Conservation (phyloP, 2,113 vertebrate species). For the Chloropsis hardwickii region DNA sequence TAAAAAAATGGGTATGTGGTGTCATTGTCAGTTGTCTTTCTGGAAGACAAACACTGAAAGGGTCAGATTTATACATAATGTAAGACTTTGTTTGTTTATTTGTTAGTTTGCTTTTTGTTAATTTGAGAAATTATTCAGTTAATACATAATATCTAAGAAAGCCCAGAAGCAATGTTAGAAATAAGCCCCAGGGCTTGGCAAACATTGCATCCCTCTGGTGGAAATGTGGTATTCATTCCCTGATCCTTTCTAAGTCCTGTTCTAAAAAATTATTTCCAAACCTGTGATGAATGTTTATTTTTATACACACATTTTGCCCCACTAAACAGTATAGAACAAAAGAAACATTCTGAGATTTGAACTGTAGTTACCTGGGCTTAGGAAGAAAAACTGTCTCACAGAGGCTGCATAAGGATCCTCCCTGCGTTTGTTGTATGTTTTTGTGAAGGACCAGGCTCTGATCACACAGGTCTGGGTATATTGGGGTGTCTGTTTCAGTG, state of each 20-base stretch:
- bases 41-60: not conserved
- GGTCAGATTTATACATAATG: not conserved
- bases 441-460: not conserved
- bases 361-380: not conserved
- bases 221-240: not conserved
- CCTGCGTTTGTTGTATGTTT: not conserved
- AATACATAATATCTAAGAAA: not conserved
- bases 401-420: not conserved
- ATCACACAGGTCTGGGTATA: not conserved
- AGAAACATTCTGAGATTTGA: not conserved
- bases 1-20: not conserved
- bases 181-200: not conserved
- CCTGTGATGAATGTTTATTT: not conserved
- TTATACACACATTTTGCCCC: not conserved
- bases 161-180: not conserved
- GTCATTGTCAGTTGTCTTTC: not conserved
- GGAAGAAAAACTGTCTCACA: not conserved
- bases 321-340: not conserved
- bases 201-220: not conserved
- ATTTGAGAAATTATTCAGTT: not conserved
- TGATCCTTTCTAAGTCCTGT: not conserved
- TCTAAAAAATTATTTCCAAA: not conserved
- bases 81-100: not conserved
- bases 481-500: not conserved
- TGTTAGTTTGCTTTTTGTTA: not conserved